Conservation (phyloP, 2,888 invertebrate genomes). For the Dynastes maya region DNA sequence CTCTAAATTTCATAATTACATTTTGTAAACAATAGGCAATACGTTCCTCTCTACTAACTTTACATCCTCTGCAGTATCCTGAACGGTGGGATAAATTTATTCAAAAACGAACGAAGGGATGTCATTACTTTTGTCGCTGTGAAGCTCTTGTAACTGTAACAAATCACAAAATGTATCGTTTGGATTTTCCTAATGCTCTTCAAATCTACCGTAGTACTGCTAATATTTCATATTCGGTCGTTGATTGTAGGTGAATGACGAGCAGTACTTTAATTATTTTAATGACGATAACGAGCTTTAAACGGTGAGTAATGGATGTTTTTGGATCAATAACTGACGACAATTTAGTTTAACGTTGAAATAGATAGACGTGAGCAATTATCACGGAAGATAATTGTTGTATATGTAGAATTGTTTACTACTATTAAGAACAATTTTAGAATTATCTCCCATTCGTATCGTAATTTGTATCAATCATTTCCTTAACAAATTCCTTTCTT, state of each 20-base stretch:
- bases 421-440: too few species aligned
- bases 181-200: conserved; percentile 24
- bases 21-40: background rate
- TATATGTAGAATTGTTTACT: too few species aligned
- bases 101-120: conserved; percentile 9
- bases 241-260: background rate
- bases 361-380: background rate
- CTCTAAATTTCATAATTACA: background rate
- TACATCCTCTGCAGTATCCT: conserved; percentile 22
- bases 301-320: too few species aligned
- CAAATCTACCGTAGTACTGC: background rate
- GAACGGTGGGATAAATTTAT: conserved; percentile 29
- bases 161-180: background rate
- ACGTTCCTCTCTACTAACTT: conserved; percentile 8
- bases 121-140: conserved; percentile 1
- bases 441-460: too few species aligned
- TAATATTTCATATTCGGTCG: conserved; percentile 14
- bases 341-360: background rate
- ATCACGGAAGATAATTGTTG: too few species aligned
- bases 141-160: conserved; percentile 20
- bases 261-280: background rate
- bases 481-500: too few species aligned
- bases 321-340: too few species aligned
- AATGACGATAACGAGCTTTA: background rate
- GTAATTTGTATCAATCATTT: too few species aligned